phyloP scores from a whole-genome alignment of 1,140 invertebrate genomes.

The Magallana angulata region DNA sequence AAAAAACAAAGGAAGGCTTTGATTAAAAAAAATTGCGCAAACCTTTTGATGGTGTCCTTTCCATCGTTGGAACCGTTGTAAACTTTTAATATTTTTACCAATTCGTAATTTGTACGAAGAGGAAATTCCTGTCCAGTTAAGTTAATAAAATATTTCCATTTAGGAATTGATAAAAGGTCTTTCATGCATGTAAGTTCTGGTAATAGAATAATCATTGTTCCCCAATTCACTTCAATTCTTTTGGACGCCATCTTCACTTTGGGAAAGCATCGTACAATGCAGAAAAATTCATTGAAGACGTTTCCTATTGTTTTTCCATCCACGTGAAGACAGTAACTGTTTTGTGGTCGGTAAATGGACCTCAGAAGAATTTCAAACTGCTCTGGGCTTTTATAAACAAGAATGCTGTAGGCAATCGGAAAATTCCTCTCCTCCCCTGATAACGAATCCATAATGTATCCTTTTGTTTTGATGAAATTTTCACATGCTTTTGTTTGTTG shows the following conservation, averaged over 20 bases:
- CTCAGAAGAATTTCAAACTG: constrained; percentile 67
- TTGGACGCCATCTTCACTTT: constrained; percentile 69
- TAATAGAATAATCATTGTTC: too few species aligned
- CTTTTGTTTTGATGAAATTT: constrained; percentile 38
- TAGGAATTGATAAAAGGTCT: too few species aligned
- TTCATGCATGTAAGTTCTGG: too few species aligned
- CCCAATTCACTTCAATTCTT: constrained; percentile 38
- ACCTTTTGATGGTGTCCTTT: too few species aligned
- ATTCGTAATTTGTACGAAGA: too few species aligned
- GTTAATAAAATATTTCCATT: too few species aligned
- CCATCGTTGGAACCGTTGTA: background rate
- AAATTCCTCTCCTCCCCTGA: constrained; percentile 65
- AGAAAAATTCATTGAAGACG: constrained; percentile 48
- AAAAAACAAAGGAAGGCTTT: too few species aligned
- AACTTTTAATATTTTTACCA: too few species aligned
- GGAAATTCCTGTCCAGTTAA: too few species aligned
- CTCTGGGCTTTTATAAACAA: constrained; percentile 56
- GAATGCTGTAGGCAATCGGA: constrained; percentile 72
- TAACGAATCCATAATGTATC: constrained; percentile 59
- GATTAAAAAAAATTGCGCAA: too few species aligned
- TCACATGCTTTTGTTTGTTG: background rate
- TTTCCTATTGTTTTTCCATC: constrained; percentile 64
- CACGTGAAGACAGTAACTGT: constrained; percentile 76
- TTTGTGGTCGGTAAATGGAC: constrained; percentile 75
- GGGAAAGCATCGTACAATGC: constrained; percentile 64